Percentiles rank a stretch among this genome's conserved stretches.
Conservation (phyloP, 2,888 invertebrate genomes). For the Mesorhabditis sp. region DNA sequence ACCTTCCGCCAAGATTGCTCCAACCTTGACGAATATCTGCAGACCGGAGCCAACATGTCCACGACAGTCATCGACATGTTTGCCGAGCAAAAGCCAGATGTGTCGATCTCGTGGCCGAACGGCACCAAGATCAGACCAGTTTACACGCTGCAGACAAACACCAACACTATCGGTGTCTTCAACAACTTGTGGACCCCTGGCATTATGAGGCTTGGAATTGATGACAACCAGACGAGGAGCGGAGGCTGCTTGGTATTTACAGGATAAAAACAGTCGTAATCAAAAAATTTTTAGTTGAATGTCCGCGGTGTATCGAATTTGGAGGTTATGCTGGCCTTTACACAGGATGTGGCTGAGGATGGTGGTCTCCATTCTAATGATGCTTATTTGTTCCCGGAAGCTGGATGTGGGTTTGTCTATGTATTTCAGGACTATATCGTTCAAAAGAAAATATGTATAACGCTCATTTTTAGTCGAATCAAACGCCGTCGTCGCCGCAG, state of each 20-base stretch:
- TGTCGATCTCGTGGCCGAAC: slow-evolving; percentile 12
- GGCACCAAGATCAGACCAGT: slow-evolving; percentile 8
- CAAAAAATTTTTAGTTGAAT: slow-evolving; percentile 19
- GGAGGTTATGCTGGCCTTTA: slow-evolving; percentile 29
- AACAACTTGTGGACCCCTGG: slow-evolving; percentile 21
- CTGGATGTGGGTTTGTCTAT: slow-evolving; percentile 10
- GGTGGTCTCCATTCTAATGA: slow-evolving; percentile 28
- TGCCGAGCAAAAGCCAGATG: slow-evolving; percentile 6
- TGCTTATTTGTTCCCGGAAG: slow-evolving; percentile 26
- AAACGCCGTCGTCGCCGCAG: slow-evolving; percentile 30
- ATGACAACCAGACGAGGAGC: slow-evolving; percentile 15
- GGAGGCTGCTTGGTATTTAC: slow-evolving; percentile 27
- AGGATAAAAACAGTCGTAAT: background rate
- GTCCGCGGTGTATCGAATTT: slow-evolving; percentile 23
- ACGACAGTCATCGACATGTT: slow-evolving; percentile 32
- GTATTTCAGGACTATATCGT: background rate
- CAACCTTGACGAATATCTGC: slow-evolving; percentile 31
- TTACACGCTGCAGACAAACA: slow-evolving; percentile 18
- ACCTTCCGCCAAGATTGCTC: slow-evolving; percentile 25
- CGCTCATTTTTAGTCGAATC: slow-evolving; percentile 7
- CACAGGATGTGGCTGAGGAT: slow-evolving; percentile 28
- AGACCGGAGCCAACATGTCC: slow-evolving; percentile 31
- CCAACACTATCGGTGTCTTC: slow-evolving; percentile 25
- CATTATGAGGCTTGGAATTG: slow-evolving; percentile 29
- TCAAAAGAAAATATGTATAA: background rate